Evolutionary conservation across 1,140 invertebrate genomes (phyloP).

Genomic region (Lasaia peninsularis): DNA sequence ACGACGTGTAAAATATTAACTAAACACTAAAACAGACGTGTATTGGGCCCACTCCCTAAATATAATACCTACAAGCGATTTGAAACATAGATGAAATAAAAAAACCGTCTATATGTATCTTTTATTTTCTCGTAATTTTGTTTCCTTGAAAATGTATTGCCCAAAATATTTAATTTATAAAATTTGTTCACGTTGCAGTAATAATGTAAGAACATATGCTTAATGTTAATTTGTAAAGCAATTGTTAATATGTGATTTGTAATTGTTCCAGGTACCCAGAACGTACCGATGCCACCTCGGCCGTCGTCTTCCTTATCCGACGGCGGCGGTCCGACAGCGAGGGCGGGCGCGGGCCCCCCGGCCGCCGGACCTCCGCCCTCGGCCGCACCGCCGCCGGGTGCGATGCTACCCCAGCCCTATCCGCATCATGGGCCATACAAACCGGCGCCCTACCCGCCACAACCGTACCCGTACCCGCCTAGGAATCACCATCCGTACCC

Average conservation of each 20-base stretch:
- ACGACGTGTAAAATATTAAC: too few species aligned
- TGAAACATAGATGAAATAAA: too few species aligned
- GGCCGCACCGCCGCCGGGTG: conserved; percentile 48
- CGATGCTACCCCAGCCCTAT: conserved; percentile 78
- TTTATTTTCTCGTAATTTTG: too few species aligned
- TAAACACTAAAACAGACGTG: too few species aligned
- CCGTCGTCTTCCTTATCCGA: conserved; percentile 94
- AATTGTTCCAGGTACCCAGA: conserved; percentile 85
- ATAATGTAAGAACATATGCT: too few species aligned
- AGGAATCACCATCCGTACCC: conserved; percentile 61
- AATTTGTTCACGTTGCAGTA: too few species aligned
- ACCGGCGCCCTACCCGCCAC: conserved; percentile 64
- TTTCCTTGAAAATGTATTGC: too few species aligned
- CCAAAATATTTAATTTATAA: too few species aligned
- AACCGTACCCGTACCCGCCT: conserved; percentile 64
- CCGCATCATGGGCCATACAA: conserved; percentile 72
- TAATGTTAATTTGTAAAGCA: too few species aligned
- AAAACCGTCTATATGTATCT: too few species aligned
- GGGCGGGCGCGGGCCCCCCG: conserved; percentile 80
- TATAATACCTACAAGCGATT: too few species aligned
- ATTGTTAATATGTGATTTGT: conserved; percentile 30
- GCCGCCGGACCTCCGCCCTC: conserved; percentile 67
- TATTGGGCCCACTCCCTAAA: too few species aligned
- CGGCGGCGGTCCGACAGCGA: conserved; percentile 86
- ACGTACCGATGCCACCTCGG: conserved; percentile 93